Evolutionary conservation across 2,797 vertebrate genomes (phyloP), one percentile per base, ranked within the genome.

Genomic region (Neosilurus mollespiculum): DNA sequence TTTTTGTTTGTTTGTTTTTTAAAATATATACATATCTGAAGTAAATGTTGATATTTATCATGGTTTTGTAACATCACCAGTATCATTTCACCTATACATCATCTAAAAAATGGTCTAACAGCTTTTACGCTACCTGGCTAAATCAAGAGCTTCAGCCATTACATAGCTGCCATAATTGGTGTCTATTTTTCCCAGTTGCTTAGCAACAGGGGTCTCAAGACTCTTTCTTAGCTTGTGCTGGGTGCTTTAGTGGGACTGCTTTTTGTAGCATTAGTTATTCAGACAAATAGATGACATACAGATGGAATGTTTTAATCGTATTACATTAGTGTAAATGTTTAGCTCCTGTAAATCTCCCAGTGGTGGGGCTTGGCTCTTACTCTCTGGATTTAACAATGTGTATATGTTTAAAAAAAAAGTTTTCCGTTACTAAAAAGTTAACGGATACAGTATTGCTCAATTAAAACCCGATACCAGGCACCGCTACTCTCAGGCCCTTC

Each of bases 101-200:
- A 51, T 9, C 8, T 64, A 78, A 64, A 78, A 8, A 64, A 78
- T 64, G 37, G n/a, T 22, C 24, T 64, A 49, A 26, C 20, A 43
- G 58, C 20, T 26, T 78, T 78, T 26, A 9, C 51, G 59, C 61
- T 51, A 78, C 37, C 59, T 78, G 49, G 76, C n/a, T 78, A 78
- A 65, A 26, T 51, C 5, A 78, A 78, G 49, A 78, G 10, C 43
- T 37, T 64, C 34, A 24, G 34, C 61, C 62, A 79, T 79, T 26
- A 79, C n/a, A 37, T 80, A 58, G 54, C 22, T 80, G 69, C 30
- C 53, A 80, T 58, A 69, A 30, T 56, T 58, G 64, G 24, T 80
- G 53, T 69, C 15, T 65, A 1, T 79, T 65, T 51, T 37, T 78
- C 22, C 24, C 62, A 14, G 78, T 80, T 67, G 65, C 78, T 69